These are phyloP conservation scores for Scomberomorus guttatus DNA, from an alignment of 2,797 vertebrate genomes.

Conservation along the genomic window DNA sequence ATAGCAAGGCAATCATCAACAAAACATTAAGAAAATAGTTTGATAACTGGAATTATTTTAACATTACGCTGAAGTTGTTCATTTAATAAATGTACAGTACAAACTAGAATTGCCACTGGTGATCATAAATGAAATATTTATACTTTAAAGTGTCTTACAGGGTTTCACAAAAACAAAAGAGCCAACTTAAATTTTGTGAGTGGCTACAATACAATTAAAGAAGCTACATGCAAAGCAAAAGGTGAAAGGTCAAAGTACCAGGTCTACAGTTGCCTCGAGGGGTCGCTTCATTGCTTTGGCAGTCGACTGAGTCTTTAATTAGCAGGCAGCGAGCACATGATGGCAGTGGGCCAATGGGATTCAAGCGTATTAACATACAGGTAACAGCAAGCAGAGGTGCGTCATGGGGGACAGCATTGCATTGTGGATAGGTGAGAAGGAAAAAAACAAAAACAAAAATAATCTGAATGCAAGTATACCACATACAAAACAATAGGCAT, in stretches of 20 bases:
- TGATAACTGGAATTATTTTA: conserved; percentile 62
- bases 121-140: conserved; percentile 55
- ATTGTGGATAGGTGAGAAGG: conserved; percentile 99
- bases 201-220: conserved; percentile 95
- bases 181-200: conserved; percentile 92
- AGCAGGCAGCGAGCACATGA: conserved; percentile 99
- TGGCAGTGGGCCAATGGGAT: conserved; percentile 99
- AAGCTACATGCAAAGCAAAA: conserved; percentile 99
- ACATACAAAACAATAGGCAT: conserved; percentile 98
- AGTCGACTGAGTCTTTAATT: conserved; percentile 99
- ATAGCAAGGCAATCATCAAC: conserved; percentile 76
- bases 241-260: conserved; percentile 99
- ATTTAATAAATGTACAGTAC: conserved; percentile 57
- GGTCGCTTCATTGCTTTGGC: conserved; percentile 99
- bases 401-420: conserved; percentile 99
- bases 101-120: conserved; percentile 62
- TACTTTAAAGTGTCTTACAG: conserved; percentile 71
- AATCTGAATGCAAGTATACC: conserved; percentile 99
- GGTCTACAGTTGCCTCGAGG: conserved; percentile 96
- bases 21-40: conserved; percentile 56
- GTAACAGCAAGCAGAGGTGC: conserved; percentile 99
- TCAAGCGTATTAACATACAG: conserved; percentile 99
- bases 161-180: conserved; percentile 83
- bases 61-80: conserved; percentile 62
- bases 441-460: conserved; percentile 91